Evolutionary conservation across 23 tunicate species (phyloP), one percentile per base, ranked within the genome.

Genomic region (Halocynthia roretzi): DNA sequence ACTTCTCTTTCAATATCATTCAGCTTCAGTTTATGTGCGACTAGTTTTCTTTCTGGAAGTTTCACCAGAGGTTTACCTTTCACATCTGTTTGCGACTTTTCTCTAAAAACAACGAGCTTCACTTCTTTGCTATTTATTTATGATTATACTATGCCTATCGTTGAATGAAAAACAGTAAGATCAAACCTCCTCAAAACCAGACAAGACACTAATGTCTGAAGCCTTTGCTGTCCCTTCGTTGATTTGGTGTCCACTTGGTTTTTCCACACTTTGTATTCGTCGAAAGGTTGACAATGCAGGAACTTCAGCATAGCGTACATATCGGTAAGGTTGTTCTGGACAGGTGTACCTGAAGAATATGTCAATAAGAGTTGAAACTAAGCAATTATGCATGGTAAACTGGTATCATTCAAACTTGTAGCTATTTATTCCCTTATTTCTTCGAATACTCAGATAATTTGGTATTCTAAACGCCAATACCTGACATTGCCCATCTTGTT

Each of bases 401-500:
- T 58, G n/a, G n/a, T 4, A 4, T 58, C 2, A 14, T 58, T 58
- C 4, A 58, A 14, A 58, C 17, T 58, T 15, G 63, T 4, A 31
- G 44, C 44, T 31, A 31, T 31, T 31, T 31, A 31, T 31, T 31
- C 44, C 44, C 44, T 31, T 31, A 31, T 31, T 31, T 31, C 44
- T 31, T 31, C 4, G 44, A 31, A 31, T 31, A 31, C 44, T 31
- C 44, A 31, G 44, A 31, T 31, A 0, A 31, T 31, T 31, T 31
- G 44, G 44, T 31, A 31, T 31, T 0, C 44, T 31, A 31, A 31
- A 31, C 1, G 44, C 44, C 14, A 8, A 51, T 67, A 92, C 98
- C 98, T 70, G 98, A 79, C 83, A 92, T 66, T 17, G 98, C 98
- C 98, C 98, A 92, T 67, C 92, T 67, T 40, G 92, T 78, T 14